phyloP scores from a whole-genome alignment of 2,797 vertebrate genomes.

The Propithecus deckenii region DNA sequence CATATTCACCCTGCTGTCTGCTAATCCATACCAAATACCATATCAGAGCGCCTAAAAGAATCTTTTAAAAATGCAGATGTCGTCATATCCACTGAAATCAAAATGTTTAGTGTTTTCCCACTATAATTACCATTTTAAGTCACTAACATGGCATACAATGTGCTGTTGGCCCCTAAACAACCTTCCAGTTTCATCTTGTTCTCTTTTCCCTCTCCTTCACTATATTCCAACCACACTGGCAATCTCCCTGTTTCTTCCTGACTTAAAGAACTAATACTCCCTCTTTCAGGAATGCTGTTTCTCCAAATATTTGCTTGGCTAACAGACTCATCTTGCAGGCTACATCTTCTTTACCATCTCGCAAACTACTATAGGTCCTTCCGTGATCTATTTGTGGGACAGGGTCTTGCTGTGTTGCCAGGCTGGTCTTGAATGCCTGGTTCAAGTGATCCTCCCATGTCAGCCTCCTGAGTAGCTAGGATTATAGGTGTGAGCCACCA shows the following conservation, averaged over 20 bases:
- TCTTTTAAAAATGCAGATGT: constrained; percentile 6
- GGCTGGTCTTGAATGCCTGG: neutral
- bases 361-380: neutral
- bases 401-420: neutral
- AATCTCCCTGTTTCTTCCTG: neutral
- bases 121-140: neutral
- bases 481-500: neutral
- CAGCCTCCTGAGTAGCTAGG: neutral
- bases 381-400: neutral
- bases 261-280: neutral
- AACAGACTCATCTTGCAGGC: neutral
- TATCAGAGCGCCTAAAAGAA: neutral
- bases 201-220: neutral
- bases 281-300: neutral
- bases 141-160: neutral
- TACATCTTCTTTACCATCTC: neutral
- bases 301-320: neutral
- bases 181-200: neutral
- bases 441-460: no score
- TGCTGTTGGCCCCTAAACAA: neutral
- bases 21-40: neutral
- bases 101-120: constrained; percentile 21
- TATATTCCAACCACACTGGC: neutral
- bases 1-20: neutral
- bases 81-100: neutral